Conservation (phyloP, 2,888 invertebrate species). For the Apodemia mormo region DNA sequence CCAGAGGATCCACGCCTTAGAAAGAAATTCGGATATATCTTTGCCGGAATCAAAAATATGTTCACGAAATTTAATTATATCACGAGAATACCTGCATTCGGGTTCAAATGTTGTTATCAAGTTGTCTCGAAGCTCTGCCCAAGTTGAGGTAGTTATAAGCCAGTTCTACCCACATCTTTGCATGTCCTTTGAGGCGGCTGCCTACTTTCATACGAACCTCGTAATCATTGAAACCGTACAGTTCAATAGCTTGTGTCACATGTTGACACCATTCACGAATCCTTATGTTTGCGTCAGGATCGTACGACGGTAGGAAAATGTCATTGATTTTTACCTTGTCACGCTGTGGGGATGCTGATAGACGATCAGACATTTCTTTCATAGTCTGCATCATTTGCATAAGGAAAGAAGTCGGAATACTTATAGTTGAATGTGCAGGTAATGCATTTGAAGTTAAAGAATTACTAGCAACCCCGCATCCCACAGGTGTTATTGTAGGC, state of each 20-base stretch:
- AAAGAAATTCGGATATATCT: constrained; percentile 32
- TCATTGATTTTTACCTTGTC: neutral
- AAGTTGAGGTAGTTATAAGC: constrained; percentile 33
- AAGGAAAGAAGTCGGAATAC: neutral
- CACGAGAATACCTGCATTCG: constrained; percentile 29
- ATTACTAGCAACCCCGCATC: neutral
- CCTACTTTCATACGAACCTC: constrained; percentile 37
- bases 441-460: neutral
- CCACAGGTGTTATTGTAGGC: neutral
- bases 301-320: constrained; percentile 16
- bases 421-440: neutral
- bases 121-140: constrained; percentile 30
- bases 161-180: constrained; percentile 41
- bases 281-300: constrained; percentile 39
- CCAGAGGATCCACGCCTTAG: constrained; percentile 28
- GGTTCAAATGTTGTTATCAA: constrained; percentile 33
- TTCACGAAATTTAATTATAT: constrained; percentile 29
- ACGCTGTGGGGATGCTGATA: neutral
- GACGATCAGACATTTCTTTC: neutral
- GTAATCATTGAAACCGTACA: constrained; percentile 36
- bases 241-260: constrained; percentile 34
- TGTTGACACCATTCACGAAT: constrained; percentile 43
- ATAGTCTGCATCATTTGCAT: neutral
- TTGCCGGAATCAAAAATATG: constrained; percentile 27
- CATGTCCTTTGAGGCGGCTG: constrained; percentile 41